These are phyloP conservation scores for Stichopus chloronotus DNA, from an alignment of 35 echinoderm and acorn worm genomes.

Conservation along the genomic window DNA sequence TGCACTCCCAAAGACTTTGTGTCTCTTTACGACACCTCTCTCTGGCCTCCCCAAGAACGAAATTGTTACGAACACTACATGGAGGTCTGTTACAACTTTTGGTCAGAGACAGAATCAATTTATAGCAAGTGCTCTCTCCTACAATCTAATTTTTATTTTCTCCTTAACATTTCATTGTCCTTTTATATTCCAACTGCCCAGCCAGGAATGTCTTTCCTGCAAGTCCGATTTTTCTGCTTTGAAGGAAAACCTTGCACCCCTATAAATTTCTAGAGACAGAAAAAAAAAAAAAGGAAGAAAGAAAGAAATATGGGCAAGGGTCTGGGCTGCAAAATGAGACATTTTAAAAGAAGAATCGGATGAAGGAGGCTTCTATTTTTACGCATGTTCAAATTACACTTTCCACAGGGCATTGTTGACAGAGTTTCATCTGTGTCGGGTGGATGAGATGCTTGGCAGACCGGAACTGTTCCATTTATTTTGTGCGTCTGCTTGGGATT, in stretches of 20 bases:
- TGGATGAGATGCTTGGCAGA: background rate
- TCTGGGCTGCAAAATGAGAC: background rate
- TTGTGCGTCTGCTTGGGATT: background rate
- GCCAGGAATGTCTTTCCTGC: background rate
- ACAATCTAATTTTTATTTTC: background rate
- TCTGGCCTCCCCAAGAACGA: background rate
- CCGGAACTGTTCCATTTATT: background rate
- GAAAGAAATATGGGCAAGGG: background rate
- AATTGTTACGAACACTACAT: background rate
- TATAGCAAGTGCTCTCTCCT: background rate
- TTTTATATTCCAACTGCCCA: background rate
- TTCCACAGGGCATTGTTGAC: background rate
- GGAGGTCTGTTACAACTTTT: background rate
- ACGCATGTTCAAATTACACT: background rate
- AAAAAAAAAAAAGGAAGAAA: background rate
- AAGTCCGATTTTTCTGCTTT: background rate
- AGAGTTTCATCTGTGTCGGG: background rate
- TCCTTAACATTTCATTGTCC: background rate
- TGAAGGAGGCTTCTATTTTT: background rate
- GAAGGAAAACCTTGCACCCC: background rate
- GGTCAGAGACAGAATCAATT: background rate
- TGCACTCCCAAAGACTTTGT: background rate
- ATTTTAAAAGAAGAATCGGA: background rate
- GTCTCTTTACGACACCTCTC: background rate
- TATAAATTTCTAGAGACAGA: background rate